Percentiles rank a stretch among this genome's conserved stretches.
phyloP scores from a whole-genome alignment of 2,113 vertebrate genomes.

The Tyrannus savana region DNA sequence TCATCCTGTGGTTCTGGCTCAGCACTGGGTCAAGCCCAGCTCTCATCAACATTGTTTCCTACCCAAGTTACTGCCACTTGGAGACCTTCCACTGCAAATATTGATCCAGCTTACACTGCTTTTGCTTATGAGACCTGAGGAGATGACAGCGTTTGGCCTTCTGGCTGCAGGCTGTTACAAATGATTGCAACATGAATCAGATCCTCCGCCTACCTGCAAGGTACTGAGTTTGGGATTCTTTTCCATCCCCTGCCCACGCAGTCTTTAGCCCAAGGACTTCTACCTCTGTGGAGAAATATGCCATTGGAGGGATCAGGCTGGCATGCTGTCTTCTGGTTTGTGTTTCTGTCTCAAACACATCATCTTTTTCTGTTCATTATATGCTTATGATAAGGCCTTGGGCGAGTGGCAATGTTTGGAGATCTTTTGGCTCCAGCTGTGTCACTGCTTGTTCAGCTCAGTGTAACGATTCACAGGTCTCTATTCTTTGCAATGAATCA shows the following conservation, averaged over 20 bases:
- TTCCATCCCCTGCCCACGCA: background rate
- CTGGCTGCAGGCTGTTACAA: background rate
- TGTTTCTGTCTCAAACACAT: background rate
- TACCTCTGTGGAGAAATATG: background rate
- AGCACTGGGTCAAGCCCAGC: rapidly evolving
- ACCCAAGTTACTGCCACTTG: background rate
- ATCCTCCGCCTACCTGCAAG: background rate
- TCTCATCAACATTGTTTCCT: background rate
- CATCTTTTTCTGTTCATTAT: background rate
- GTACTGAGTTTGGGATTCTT: background rate
- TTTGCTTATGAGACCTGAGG: background rate
- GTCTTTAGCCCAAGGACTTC: background rate
- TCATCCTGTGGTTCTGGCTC: background rate
- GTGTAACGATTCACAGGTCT: slow-evolving; percentile 8
- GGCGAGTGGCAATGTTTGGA: background rate
- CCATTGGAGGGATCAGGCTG: background rate
- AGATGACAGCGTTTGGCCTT: background rate
- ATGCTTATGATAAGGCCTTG: background rate
- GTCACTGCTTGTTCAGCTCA: background rate
- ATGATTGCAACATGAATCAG: slow-evolving; percentile 14
- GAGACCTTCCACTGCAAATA: slow-evolving; percentile 49
- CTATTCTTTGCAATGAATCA: slow-evolving; percentile 42
- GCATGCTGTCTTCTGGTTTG: background rate
- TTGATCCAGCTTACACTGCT: background rate
- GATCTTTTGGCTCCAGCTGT: background rate